phyloP scores from a whole-genome alignment of 1,140 invertebrate species.

The Tetramorium simillimum region DNA sequence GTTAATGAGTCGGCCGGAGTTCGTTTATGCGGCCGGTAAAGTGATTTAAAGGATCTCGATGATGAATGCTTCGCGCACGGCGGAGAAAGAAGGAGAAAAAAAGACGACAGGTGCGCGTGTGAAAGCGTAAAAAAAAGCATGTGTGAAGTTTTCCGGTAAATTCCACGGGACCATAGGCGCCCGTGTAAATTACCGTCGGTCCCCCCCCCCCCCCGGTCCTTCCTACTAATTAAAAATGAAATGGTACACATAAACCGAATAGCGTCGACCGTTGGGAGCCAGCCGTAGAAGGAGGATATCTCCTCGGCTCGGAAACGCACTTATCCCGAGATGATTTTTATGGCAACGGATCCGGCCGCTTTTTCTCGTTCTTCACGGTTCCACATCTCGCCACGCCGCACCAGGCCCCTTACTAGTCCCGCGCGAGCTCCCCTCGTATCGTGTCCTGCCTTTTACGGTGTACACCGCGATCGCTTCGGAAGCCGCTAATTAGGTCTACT shows the following conservation, averaged over 20 bases:
- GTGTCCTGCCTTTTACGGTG: conserved; percentile 57
- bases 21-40: conserved; percentile 33
- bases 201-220: background rate
- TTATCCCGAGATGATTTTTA: conserved; percentile 58
- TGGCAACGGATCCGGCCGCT: conserved; percentile 38
- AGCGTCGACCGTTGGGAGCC: background rate
- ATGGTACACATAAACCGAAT: conserved; percentile 22
- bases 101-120: conserved; percentile 24
- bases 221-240: conserved; percentile 48
- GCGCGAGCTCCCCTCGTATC: background rate
- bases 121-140: background rate
- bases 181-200: conserved; percentile 26
- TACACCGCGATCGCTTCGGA: conserved; percentile 50
- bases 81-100: background rate
- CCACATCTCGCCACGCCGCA: background rate
- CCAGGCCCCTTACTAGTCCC: background rate
- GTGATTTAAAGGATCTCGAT: conserved; percentile 57
- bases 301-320: conserved; percentile 42
- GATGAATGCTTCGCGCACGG: conserved; percentile 25
- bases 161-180: conserved; percentile 20
- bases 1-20: conserved; percentile 49
- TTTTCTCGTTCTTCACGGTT: conserved; percentile 40
- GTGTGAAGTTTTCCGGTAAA: conserved; percentile 47
- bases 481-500: conserved; percentile 68
- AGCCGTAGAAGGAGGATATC: conserved; percentile 1